These are phyloP conservation scores for Leptinotarsa defecta DNA, from an alignment of 1,140 invertebrate genomes.

Conservation along the genomic window DNA sequence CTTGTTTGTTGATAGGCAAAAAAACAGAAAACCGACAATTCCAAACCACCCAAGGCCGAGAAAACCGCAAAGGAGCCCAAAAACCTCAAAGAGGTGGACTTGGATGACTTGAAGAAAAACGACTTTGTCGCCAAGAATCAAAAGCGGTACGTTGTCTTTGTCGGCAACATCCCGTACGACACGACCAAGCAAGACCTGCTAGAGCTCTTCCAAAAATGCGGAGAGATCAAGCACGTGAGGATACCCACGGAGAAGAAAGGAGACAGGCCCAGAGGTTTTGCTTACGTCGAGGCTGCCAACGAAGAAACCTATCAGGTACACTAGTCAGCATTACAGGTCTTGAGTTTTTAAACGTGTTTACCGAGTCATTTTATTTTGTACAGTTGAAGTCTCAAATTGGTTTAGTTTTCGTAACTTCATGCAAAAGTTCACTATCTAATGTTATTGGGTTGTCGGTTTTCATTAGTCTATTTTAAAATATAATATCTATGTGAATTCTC, in stretches of 20 bases:
- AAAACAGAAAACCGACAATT: too few species aligned
- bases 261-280: slow-evolving; percentile 56
- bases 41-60: background rate
- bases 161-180: slow-evolving; percentile 59
- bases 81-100: slow-evolving; percentile 15
- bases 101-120: slow-evolving; percentile 35
- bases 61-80: slow-evolving; percentile 23
- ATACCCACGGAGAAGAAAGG: slow-evolving; percentile 54
- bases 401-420: too few species aligned
- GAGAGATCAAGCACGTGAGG: slow-evolving; percentile 54
- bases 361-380: too few species aligned
- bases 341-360: too few species aligned
- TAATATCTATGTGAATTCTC: too few species aligned
- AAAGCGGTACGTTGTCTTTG: slow-evolving; percentile 58
- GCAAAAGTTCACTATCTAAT: too few species aligned
- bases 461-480: too few species aligned
- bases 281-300: slow-evolving; percentile 57
- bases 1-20: too few species aligned
- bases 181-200: slow-evolving; percentile 55
- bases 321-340: too few species aligned
- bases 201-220: slow-evolving; percentile 59
- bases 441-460: too few species aligned
- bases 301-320: slow-evolving; percentile 58
- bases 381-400: too few species aligned
- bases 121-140: slow-evolving; percentile 35